These are phyloP conservation scores for Acrocephalus scirpaceus DNA, from an alignment of 2,797 vertebrate species.

Conservation along the genomic window DNA sequence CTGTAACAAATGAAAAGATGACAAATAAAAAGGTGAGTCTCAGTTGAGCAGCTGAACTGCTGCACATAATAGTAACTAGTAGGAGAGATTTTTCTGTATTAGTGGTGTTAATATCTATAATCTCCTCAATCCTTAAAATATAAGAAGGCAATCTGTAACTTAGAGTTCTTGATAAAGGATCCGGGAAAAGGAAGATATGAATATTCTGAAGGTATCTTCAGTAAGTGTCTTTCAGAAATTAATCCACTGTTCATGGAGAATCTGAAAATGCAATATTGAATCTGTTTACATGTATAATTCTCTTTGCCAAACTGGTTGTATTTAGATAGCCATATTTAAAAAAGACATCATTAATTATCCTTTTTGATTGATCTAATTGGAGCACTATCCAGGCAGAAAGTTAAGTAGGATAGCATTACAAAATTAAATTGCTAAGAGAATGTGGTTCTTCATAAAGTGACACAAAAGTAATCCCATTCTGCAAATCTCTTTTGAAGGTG, in stretches of 20 bases:
- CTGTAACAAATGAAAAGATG: neutral
- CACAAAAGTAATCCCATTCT: neutral
- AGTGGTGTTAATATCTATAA: neutral
- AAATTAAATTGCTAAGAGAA: conserved; percentile 9
- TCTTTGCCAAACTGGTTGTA: neutral
- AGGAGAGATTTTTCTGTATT: neutral
- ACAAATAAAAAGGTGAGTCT: neutral
- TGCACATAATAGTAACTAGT: neutral
- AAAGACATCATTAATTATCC: neutral
- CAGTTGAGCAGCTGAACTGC: neutral
- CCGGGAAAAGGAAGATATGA: neutral
- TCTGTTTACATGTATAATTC: neutral
- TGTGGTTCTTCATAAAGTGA: neutral
- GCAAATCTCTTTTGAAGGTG: conserved; percentile 13
- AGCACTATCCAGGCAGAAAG: neutral
- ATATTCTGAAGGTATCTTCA: neutral
- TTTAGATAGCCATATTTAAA: neutral
- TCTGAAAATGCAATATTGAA: neutral
- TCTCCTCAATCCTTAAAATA: neutral
- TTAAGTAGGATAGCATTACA: neutral
- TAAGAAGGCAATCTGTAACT: neutral
- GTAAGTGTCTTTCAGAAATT: neutral
- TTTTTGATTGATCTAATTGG: conserved; percentile 15
- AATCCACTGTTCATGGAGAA: neutral
- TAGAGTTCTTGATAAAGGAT: neutral